Evolutionary conservation across 2,888 invertebrate genomes (phyloP).

Genomic region (Hyalella azteca): DNA sequence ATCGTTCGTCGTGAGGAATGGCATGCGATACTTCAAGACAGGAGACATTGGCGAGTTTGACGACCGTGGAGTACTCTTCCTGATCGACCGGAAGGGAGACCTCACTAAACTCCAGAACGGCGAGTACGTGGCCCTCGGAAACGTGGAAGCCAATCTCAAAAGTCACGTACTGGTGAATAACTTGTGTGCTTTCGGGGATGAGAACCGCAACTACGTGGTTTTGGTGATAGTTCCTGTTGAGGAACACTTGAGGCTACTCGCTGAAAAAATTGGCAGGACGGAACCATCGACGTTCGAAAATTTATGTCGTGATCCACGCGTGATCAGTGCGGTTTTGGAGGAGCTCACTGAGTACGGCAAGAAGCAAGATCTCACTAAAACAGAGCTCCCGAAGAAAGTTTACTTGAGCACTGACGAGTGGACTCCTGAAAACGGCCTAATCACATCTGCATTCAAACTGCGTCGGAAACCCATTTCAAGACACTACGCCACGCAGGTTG

Average conservation of each 20-base stretch:
- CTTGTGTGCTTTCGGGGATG: slow-evolving; percentile 95
- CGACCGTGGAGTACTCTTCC: slow-evolving; percentile 50
- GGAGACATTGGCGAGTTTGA: slow-evolving; percentile 59
- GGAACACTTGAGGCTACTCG: slow-evolving; percentile 62
- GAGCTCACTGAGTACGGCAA: slow-evolving; percentile 82
- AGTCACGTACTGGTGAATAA: slow-evolving; percentile 94
- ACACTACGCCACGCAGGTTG: not conserved
- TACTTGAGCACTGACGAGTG: slow-evolving; percentile 84
- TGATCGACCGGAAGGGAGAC: slow-evolving; percentile 89
- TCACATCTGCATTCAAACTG: slow-evolving; percentile 97
- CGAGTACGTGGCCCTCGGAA: slow-evolving; percentile 96
- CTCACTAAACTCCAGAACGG: slow-evolving; percentile 96
- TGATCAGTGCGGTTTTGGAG: slow-evolving; percentile 82
- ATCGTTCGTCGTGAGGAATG: slow-evolving; percentile 54
- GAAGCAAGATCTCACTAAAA: slow-evolving; percentile 79
- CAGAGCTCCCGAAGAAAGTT: slow-evolving; percentile 89
- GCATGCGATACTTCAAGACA: slow-evolving; percentile 57
- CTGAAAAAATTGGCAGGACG: not conserved
- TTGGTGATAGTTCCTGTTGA: slow-evolving; percentile 84
- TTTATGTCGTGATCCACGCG: slow-evolving; percentile 74
- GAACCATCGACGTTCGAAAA: not conserved
- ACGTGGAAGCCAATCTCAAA: slow-evolving; percentile 93
- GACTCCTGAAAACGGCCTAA: slow-evolving; percentile 96
- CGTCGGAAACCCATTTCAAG: slow-evolving; percentile 63
- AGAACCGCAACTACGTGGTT: slow-evolving; percentile 81